Percentiles rank a stretch among this genome's conserved stretches.
phyloP scores from a whole-genome alignment of 2,888 invertebrate genomes.

The Tromatobia lineatoria region DNA sequence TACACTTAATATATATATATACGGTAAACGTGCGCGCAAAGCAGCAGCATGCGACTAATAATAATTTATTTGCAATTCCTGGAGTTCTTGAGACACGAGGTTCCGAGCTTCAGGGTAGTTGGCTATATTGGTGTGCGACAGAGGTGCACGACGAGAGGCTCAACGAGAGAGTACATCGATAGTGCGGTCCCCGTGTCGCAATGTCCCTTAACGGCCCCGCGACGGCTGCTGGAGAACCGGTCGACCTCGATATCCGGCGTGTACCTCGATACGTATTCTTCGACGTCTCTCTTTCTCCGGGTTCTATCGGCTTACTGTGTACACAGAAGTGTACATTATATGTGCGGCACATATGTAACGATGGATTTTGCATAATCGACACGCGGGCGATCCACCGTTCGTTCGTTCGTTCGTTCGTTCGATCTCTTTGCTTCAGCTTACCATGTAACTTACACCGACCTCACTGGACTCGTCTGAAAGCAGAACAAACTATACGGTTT shows the following conservation, averaged over 20 bases:
- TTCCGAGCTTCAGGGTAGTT: conserved; percentile 46
- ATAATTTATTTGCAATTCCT: conserved; percentile 77
- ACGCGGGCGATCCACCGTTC: conserved; percentile 1
- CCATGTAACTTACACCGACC: conserved; percentile 38
- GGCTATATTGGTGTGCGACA: conserved; percentile 31
- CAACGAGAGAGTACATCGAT: conserved; percentile 43
- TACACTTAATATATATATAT: conserved; percentile 17
- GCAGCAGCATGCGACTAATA: conserved; percentile 68
- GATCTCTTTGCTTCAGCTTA: conserved; percentile 31
- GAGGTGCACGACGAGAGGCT: conserved; percentile 24
- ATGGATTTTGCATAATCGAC: conserved; percentile 71
- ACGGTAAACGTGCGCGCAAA: too few relatives aligned
- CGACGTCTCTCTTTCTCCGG: conserved; percentile 51
- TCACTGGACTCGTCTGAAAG: conserved; percentile 13
- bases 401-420: conserved; percentile 2
- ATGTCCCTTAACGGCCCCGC: conserved; percentile 81
- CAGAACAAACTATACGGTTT: conserved; percentile 7
- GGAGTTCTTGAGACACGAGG: conserved; percentile 69
- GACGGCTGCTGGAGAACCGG: conserved; percentile 83
- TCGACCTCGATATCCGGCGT: conserved; percentile 82
- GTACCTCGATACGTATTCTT: conserved; percentile 72
- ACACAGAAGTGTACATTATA: conserved; percentile 74
- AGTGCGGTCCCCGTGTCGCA: conserved; percentile 75
- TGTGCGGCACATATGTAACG: conserved; percentile 66
- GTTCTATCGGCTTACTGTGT: conserved; percentile 17